A percentile compares a stretch with the other conserved stretches of the same genome.
Evolutionary conservation across 2,113 vertebrate species (phyloP).

Genomic region (Peucedramus taeniatus): DNA sequence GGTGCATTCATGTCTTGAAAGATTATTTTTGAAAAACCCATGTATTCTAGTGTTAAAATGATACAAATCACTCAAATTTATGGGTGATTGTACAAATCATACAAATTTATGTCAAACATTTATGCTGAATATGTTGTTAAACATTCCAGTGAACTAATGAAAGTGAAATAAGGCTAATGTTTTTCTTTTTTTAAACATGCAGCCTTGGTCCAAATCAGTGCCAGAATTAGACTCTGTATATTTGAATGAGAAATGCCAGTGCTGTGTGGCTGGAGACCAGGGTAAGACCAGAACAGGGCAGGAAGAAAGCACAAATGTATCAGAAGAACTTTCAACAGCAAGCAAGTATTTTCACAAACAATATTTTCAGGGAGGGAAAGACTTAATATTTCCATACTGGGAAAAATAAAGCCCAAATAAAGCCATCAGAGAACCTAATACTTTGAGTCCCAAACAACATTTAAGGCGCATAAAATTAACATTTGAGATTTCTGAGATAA

Average conservation of each 20-base stretch:
- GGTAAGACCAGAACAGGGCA: not conserved
- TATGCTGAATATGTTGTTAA: not conserved
- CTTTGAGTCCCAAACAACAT: not conserved
- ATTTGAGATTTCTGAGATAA: not conserved
- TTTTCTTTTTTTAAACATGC: not conserved
- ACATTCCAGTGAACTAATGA: conserved; percentile 6
- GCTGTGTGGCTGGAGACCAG: not conserved
- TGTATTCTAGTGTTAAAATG: not conserved
- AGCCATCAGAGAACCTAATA: not conserved
- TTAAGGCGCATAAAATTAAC: not conserved
- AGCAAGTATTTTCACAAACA: not conserved
- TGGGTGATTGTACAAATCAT: not conserved
- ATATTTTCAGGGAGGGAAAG: not conserved
- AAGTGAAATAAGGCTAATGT: conserved; percentile 16
- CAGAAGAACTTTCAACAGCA: not conserved
- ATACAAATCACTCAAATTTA: not conserved
- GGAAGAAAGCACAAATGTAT: not conserved
- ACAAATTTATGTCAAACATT: not conserved
- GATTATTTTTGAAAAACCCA: fast-evolving
- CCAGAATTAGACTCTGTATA: not conserved
- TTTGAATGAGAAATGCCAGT: not conserved
- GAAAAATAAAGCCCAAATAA: not conserved
- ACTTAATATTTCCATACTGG: not conserved
- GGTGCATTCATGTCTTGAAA: not conserved
- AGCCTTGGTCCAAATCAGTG: not conserved